Conservation (phyloP, 2,113 vertebrate genomes). For the Hemicordylus capensis region DNA sequence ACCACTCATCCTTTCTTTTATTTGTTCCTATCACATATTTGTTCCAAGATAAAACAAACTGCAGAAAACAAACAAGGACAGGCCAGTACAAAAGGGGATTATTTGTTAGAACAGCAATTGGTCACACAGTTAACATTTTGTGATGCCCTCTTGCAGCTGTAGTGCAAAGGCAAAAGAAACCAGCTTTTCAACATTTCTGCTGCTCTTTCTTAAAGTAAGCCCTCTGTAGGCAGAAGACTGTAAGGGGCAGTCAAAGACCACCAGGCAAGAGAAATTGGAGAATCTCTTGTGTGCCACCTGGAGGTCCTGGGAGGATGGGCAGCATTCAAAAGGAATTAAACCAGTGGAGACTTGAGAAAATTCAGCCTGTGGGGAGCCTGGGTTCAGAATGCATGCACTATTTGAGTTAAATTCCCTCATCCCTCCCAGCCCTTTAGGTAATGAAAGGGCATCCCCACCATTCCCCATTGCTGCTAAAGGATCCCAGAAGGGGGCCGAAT, state of each 20-base stretch:
- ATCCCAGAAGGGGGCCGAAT: not conserved
- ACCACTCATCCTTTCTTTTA: not conserved
- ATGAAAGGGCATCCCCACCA: not conserved
- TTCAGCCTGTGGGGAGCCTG: not conserved
- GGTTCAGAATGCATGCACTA: too few species aligned
- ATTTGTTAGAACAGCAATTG: not conserved
- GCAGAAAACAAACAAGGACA: not conserved
- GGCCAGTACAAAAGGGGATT: not conserved
- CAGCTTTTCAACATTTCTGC: too few species aligned
- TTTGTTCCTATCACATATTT: not conserved
- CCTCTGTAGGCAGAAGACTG: not conserved
- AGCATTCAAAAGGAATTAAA: not conserved
- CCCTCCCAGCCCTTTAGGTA: not conserved
- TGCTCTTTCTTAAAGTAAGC: too few species aligned
- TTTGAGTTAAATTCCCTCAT: not conserved
- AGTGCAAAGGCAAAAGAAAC: too few species aligned
- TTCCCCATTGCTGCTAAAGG: not conserved
- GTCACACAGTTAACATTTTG: not conserved
- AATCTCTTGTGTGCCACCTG: not conserved
- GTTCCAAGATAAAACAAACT: not conserved
- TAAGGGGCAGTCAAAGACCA: not conserved
- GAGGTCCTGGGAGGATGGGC: not conserved
- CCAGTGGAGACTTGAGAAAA: not conserved
- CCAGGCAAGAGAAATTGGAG: not conserved
- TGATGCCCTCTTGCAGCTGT: too few species aligned